phyloP scores from a whole-genome alignment of 53 echinoderm and acorn worm genomes.

The Holothuria leucospilota region DNA sequence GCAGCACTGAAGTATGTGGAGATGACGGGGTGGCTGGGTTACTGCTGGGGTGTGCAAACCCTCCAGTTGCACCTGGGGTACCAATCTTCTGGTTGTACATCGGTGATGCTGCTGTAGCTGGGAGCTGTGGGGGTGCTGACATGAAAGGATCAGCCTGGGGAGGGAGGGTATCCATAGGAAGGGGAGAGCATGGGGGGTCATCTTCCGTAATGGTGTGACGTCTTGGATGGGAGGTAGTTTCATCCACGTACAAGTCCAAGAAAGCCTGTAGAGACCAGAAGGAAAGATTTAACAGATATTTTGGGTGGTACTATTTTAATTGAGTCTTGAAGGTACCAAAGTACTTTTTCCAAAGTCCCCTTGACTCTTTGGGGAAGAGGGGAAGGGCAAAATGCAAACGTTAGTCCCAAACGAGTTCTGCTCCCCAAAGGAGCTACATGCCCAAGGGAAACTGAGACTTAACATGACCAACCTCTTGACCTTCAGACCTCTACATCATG shows the following conservation, averaged over 20 bases:
- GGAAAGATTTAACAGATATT: neutral
- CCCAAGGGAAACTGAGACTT: too few relatives aligned
- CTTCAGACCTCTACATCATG: too few relatives aligned
- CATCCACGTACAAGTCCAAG: conserved; percentile 93
- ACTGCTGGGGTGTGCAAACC: conserved; percentile 85
- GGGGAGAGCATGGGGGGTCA: conserved; percentile 91
- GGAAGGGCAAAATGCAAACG: too few relatives aligned
- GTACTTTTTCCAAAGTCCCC: too few relatives aligned
- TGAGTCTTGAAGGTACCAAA: too few relatives aligned
- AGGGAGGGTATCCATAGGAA: conserved; percentile 77
- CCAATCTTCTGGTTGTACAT: conserved; percentile 72
- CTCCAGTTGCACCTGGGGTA: conserved; percentile 58
- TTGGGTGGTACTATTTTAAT: neutral
- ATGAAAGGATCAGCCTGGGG: conserved; percentile 52
- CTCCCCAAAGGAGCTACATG: too few relatives aligned
- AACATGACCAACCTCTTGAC: too few relatives aligned
- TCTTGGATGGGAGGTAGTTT: conserved; percentile 59
- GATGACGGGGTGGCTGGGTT: conserved; percentile 97
- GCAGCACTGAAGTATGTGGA: conserved; percentile 88
- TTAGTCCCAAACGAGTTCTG: too few relatives aligned
- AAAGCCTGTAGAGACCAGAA: conserved; percentile 68
- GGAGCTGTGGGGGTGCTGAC: conserved; percentile 60
- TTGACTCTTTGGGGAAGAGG: too few relatives aligned
- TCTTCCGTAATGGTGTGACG: conserved; percentile 71
- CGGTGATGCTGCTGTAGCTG: conserved; percentile 79